These are phyloP conservation scores for Heteromormyrus szaboi DNA, from an alignment of 2,797 vertebrate genomes.

Conservation along the genomic window DNA sequence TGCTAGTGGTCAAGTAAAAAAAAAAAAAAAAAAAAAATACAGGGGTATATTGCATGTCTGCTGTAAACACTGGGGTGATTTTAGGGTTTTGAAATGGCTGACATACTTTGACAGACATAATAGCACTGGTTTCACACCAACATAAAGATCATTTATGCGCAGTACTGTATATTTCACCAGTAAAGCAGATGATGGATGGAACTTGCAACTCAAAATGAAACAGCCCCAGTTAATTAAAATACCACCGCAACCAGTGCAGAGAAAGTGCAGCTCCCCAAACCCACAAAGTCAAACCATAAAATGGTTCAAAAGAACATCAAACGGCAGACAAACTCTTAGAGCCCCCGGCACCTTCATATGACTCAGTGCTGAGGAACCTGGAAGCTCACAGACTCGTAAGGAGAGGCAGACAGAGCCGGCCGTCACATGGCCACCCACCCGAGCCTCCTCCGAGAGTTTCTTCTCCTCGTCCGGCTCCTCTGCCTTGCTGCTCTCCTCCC, in stretches of 20 bases:
- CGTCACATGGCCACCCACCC: slow-evolving; percentile 57
- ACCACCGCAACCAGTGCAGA: not conserved
- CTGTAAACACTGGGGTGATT: not conserved
- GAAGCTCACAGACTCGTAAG: not conserved
- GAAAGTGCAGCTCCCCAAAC: not conserved
- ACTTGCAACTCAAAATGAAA: not conserved
- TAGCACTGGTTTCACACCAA: not conserved
- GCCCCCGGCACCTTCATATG: not conserved
- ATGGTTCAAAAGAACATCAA: not conserved
- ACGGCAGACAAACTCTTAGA: not conserved
- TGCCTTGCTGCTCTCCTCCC: slow-evolving; percentile 73
- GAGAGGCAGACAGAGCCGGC: not conserved
- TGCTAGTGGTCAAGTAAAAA: not conserved
- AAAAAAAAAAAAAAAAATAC: not conserved
- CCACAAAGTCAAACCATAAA: not conserved
- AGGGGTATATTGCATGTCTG: not conserved
- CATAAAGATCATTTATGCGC: not conserved
- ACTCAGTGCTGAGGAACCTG: not conserved
- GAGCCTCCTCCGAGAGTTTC: slow-evolving; percentile 87
- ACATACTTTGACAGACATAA: not conserved
- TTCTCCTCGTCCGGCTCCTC: slow-evolving; percentile 95
- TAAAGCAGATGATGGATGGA: not conserved
- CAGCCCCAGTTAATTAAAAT: not conserved
- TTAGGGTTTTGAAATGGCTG: not conserved
- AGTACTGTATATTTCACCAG: not conserved